A percentile compares a stretch with the other conserved stretches of the same genome.
Conservation (phyloP, 2,888 invertebrate genomes). For the Mylabris sibirica region DNA sequence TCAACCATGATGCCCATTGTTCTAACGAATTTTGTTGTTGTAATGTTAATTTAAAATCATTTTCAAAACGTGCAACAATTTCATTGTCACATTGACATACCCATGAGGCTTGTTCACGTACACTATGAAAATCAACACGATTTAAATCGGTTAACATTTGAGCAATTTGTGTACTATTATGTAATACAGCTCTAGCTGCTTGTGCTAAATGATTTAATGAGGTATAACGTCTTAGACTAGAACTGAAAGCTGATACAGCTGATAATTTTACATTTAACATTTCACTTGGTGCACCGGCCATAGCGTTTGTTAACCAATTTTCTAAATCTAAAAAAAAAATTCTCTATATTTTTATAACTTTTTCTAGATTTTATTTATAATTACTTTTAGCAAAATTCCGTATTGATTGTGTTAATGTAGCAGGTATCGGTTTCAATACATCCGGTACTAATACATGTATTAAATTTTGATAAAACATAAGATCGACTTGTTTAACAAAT, state of each 20-base stretch:
- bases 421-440: conserved; percentile 93
- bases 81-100: conserved; percentile 94
- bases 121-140: conserved; percentile 97
- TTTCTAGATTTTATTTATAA: conserved; percentile 26
- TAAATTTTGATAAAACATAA: conserved; percentile 93
- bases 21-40: conserved; percentile 93
- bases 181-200: conserved; percentile 93
- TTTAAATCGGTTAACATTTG: conserved; percentile 97
- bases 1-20: conserved; percentile 98
- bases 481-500: conserved; percentile 85
- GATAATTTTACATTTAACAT: conserved; percentile 84
- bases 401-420: conserved; percentile 90
- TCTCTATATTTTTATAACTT: neutral
- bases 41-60: conserved; percentile 90
- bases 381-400: conserved; percentile 87
- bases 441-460: conserved; percentile 97
- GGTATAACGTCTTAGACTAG: conserved; percentile 94
- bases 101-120: conserved; percentile 94
- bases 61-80: conserved; percentile 79
- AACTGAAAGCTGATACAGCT: conserved; percentile 90
- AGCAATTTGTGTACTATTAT: conserved; percentile 92
- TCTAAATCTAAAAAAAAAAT: conserved; percentile 71
- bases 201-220: conserved; percentile 95
- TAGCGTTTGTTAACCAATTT: conserved; percentile 83
- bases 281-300: conserved; percentile 81